phyloP scores from a whole-genome alignment of 2,113 vertebrate species.

The Pavo muticus region DNA sequence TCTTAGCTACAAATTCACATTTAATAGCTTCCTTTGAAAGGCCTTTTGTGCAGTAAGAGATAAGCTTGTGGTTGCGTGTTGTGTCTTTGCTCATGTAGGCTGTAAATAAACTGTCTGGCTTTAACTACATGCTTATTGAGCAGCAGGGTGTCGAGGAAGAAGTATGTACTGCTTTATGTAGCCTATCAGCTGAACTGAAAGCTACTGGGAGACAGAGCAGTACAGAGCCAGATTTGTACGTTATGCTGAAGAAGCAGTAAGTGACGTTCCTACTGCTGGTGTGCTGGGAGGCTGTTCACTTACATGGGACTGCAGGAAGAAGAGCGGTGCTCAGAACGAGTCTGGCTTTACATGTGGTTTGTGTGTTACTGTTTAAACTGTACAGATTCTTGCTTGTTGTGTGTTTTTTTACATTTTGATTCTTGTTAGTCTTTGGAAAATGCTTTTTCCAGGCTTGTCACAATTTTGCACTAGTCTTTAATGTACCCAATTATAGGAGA shows the following conservation, averaged over 20 bases:
- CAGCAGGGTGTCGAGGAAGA: not conserved
- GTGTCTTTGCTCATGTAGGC: not conserved
- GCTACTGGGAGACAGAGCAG: not conserved
- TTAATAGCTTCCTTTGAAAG: constrained; percentile 27
- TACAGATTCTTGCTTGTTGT: not conserved
- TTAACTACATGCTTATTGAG: not conserved
- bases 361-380: not conserved
- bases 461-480: not conserved
- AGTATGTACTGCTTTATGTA: not conserved
- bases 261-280: not conserved
- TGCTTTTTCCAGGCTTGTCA: not conserved
- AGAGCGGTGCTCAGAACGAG: not conserved
- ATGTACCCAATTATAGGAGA: not conserved
- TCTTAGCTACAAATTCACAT: constrained; percentile 31
- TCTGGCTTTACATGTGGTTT: not conserved
- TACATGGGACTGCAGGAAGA: not conserved
- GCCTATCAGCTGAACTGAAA: not conserved
- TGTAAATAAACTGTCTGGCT: constrained; percentile 4
- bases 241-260: not conserved
- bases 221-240: not conserved
- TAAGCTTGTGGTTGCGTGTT: not conserved
- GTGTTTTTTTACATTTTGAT: not conserved
- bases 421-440: not conserved
- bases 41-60: constrained; percentile 46
- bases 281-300: not conserved